These are phyloP conservation scores for Zhengitettix transpicula DNA, from an alignment of 2,888 invertebrate species.

Conservation along the genomic window DNA sequence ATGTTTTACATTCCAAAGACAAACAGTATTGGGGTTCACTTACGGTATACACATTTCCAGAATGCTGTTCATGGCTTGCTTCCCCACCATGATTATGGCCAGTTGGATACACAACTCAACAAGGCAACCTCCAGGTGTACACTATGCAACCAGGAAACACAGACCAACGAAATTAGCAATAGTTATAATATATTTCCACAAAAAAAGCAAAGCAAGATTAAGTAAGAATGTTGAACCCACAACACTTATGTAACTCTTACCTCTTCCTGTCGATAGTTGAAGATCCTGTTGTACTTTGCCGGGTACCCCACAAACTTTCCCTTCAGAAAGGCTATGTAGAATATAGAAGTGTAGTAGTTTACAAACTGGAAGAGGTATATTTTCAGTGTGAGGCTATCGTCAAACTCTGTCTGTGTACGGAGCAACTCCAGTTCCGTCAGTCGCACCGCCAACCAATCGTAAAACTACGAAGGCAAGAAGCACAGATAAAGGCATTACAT, in stretches of 20 bases:
- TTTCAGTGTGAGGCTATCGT: constrained; percentile 71
- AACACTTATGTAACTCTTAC: constrained; percentile 26
- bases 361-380: constrained; percentile 78
- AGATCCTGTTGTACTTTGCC: constrained; percentile 53
- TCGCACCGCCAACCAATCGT: constrained; percentile 43
- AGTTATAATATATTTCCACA: neutral
- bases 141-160: constrained; percentile 28
- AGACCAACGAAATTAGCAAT: neutral
- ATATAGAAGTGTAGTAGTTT: constrained; percentile 75
- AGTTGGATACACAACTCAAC: constrained; percentile 74
- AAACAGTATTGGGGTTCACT: constrained; percentile 16
- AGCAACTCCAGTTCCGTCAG: constrained; percentile 59
- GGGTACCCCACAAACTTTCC: constrained; percentile 68
- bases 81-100: constrained; percentile 73
- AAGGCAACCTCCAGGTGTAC: constrained; percentile 70
- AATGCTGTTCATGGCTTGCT: constrained; percentile 61
- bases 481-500: neutral
- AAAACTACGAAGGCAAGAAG: constrained; percentile 23
- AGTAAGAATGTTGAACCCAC: no score
- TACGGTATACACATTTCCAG: constrained; percentile 64
- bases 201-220: neutral
- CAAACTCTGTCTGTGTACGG: constrained; percentile 71
- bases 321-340: constrained; percentile 67
- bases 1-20: no score
- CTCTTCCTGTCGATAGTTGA: constrained; percentile 54